Conservation (phyloP, 2,797 vertebrate species). For the Garrulus glandarius region DNA sequence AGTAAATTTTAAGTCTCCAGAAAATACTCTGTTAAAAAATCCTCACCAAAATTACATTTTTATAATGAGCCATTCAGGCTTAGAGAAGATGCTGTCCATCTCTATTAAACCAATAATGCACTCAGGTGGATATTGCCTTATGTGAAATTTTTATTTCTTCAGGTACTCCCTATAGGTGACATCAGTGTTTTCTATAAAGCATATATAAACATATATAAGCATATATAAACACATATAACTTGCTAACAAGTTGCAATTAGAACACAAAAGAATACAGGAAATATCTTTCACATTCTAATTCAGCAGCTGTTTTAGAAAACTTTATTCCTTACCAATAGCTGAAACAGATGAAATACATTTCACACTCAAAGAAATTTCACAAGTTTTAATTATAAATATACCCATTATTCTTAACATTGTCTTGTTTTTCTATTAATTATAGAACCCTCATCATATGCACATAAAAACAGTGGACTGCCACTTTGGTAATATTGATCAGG, state of each 20-base stretch:
- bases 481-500: neutral
- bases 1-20: neutral
- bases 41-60: neutral
- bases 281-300: neutral
- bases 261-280: neutral
- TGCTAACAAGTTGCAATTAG: neutral
- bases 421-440: neutral
- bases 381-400: neutral
- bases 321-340: neutral
- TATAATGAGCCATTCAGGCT: neutral
- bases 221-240: neutral
- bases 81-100: neutral
- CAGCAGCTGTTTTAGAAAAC: neutral
- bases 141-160: neutral
- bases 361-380: neutral
- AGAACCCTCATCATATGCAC: neutral
- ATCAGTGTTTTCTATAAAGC: neutral
- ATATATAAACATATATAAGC: neutral
- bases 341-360: neutral
- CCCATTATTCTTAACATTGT: neutral
- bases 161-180: neutral
- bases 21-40: neutral
- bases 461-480: neutral
- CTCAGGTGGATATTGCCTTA: neutral
- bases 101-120: neutral